These are phyloP conservation scores for Andrena haemorrhoa DNA, from an alignment of 2,888 invertebrate genomes.

Conservation along the genomic window DNA sequence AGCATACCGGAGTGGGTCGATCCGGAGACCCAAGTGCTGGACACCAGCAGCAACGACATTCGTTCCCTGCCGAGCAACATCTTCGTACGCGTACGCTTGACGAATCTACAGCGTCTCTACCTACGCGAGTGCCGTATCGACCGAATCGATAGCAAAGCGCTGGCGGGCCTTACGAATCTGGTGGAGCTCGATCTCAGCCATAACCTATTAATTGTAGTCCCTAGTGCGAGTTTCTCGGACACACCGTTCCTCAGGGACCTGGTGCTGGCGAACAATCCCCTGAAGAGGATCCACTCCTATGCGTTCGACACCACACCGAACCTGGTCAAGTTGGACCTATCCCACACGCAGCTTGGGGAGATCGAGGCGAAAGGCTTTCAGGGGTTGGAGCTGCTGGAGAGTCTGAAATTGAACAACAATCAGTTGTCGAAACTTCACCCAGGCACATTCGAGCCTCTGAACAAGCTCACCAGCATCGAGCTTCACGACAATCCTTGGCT, in stretches of 20 bases:
- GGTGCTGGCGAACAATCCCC: conserved; percentile 92
- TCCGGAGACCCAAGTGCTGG: conserved; percentile 95
- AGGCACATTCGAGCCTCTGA: conserved; percentile 90
- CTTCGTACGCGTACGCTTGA: conserved; percentile 92
- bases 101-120: conserved; percentile 95
- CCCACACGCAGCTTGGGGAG: conserved; percentile 92
- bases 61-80: conserved; percentile 93
- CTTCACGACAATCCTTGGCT: conserved; percentile 95
- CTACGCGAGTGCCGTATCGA: conserved; percentile 93
- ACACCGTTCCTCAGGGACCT: conserved; percentile 93
- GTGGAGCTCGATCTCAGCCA: conserved; percentile 95
- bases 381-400: conserved; percentile 91
- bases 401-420: conserved; percentile 93
- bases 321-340: conserved; percentile 93
- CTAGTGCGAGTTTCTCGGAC: conserved; percentile 92
- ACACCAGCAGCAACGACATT: conserved; percentile 94
- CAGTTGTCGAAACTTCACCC: conserved; percentile 90
- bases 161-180: conserved; percentile 94
- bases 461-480: conserved; percentile 92
- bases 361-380: conserved; percentile 92
- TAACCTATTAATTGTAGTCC: conserved; percentile 93
- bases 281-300: conserved; percentile 91
- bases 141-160: conserved; percentile 93
- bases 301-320: conserved; percentile 91
- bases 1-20: conserved; percentile 94